Base-by-base conservation (phyloP, 2,797 vertebrate genomes). In the Apogon hyalosoma region DNA sequence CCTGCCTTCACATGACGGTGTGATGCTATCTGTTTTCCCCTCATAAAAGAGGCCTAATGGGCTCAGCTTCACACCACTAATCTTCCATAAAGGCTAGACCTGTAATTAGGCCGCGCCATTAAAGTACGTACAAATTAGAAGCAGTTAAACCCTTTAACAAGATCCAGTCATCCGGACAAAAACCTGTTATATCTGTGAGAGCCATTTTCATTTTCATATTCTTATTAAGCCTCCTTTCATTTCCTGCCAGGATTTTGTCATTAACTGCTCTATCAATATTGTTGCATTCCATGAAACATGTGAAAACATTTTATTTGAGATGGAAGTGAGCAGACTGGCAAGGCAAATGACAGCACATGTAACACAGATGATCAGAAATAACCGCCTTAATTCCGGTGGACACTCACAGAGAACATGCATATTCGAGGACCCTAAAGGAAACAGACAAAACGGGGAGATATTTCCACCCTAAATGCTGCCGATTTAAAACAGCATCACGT, bases 71-170 rank as follows among this genome's bases (percentile, higher is more conserved):
- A 80, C 62, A 85, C 69, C 87, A 51, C 82, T 90, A 86, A 84
- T 88, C 87, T 86, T 78, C 57, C 80, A 88, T 88, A 88, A 85
- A 84, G 80, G 66, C 67, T 7, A 59, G 87, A 91, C 84, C 90
- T 90, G 84, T 82, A 91, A 92, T 90, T 90, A 91, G 70, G 59
- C 67, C 24, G 81, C 73, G 80, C 77, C 82, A 79, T 93, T 90
- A 90, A 90, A 87, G 87, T 63, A 63, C 80, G 54, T 69, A 84
- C 84, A 90, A 90, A 92, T 93, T 90, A 92, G 82, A 71, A 90
- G 84, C 91, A 90, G 90, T 92, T 93, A 87, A 93, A 88, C 82
- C 87, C 87, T 91, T 86, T 86, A 89, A 88, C 71, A 80, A 86
- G 67, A 84, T 60, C 67, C 74, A 86, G 78, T 82, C 81, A 85